phyloP scores from a whole-genome alignment of 2,797 vertebrate species.

The Molossus alvarezi region DNA sequence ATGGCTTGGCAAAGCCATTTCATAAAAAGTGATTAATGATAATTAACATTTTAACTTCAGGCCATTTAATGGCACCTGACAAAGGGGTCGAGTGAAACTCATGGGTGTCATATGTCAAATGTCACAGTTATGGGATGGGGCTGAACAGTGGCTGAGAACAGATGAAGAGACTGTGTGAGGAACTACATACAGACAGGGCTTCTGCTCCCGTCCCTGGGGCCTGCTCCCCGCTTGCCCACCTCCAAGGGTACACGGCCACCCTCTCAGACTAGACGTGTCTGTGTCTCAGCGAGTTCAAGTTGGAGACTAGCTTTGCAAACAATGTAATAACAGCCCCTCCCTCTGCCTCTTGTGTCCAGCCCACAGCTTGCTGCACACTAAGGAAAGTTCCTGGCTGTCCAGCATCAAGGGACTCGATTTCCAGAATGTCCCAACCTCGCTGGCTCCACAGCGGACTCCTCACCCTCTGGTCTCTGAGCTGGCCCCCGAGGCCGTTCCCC shows the following conservation, averaged over 20 bases:
- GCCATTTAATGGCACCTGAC: constrained; percentile 80
- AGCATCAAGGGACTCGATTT: not conserved
- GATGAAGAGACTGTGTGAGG: not conserved
- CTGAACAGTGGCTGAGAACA: constrained; percentile 59
- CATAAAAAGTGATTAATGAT: constrained; percentile 83
- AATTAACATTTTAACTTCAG: constrained; percentile 83
- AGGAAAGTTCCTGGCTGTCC: not conserved
- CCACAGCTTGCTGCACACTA: accelerated
- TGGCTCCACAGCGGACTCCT: not conserved
- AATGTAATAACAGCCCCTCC: too few species aligned
- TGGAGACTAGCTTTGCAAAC: not conserved
- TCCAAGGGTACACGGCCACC: accelerated
- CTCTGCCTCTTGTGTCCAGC: accelerated
- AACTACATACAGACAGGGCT: not conserved
- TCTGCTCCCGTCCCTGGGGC: accelerated
- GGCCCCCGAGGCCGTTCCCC: not conserved
- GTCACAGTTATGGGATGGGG: constrained; percentile 70
- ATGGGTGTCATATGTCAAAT: constrained; percentile 75
- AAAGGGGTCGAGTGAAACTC: constrained; percentile 85
- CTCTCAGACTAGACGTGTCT: not conserved
- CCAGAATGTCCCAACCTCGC: not conserved
- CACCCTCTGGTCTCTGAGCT: not conserved
- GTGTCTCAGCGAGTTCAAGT: not conserved
- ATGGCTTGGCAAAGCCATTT: constrained; percentile 67
- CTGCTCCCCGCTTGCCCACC: not conserved